A percentile compares a stretch with the other conserved stretches of the same genome.
These are phyloP conservation scores for Morpho helenor DNA, from an alignment of 2,888 invertebrate species.

Conservation along the genomic window DNA sequence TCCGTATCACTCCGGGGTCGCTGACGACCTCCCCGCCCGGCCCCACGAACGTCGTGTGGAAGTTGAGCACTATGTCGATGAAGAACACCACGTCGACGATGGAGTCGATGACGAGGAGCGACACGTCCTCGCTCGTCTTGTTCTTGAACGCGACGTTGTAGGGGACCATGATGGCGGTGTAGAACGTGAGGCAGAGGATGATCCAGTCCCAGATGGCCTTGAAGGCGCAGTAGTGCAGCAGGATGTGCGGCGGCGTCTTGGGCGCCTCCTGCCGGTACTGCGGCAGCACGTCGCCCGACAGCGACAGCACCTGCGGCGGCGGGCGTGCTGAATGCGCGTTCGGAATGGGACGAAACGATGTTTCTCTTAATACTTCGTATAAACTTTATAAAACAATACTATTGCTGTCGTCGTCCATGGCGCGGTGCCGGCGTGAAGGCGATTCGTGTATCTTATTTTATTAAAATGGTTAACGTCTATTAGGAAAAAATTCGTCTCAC, in stretches of 20 bases:
- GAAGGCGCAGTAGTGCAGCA: constrained; percentile 99
- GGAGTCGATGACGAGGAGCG: constrained; percentile 95
- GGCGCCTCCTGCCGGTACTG: constrained; percentile 99
- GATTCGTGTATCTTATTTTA: no score
- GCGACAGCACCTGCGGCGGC: constrained; percentile 85
- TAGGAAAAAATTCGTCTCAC: no score
- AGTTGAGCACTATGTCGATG: constrained; percentile 99
- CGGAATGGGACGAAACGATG: no score
- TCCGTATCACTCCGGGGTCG: constrained; percentile 98
- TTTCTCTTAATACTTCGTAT: no score
- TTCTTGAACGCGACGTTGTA: constrained; percentile 99
- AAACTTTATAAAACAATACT: no score
- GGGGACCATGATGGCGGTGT: constrained; percentile 99
- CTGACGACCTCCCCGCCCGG: constrained; percentile 97
- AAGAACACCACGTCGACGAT: constrained; percentile 99
- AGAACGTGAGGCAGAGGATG: constrained; percentile 99
- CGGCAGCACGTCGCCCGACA: constrained; percentile 98
- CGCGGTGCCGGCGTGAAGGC: no score
- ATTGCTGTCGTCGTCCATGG: no score
- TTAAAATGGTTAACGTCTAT: no score
- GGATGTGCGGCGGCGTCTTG: constrained; percentile 99
- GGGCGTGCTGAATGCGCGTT: no score
- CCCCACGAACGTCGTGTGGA: constrained; percentile 99
- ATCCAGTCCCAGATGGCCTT: constrained; percentile 99
- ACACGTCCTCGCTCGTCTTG: constrained; percentile 98